Base-by-base conservation (phyloP, 2,888 invertebrate genomes). In the Drosophila subquinaria region DNA sequence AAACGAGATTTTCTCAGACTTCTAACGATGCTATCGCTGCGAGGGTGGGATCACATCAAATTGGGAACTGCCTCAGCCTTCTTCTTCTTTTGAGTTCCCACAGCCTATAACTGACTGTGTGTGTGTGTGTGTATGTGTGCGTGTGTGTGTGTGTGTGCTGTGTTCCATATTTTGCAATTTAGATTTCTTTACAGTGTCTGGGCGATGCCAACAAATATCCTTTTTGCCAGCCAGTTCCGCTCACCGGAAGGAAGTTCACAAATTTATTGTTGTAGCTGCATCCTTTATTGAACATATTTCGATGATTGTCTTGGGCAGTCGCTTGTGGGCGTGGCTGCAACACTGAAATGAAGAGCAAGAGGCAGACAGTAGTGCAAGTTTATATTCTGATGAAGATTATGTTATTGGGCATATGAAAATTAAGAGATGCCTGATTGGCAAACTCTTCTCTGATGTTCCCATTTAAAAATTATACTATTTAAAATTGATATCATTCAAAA, bases 31-130 rank as follows among this genome's bases (percentile, higher is more conserved):
- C 76, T 88, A 89, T 87, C 90, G 71, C 15, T 53, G 75, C 72
- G 90, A 83, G 87, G 87, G 90, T 88, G 87, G 90, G 76, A 79
- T 81, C 83, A 74, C 81, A 88, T 76, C 73, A 89, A 87, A 87
- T 87, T 88, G 90, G 79, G 64, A 75, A 71, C 71, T 51, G 63
- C 81, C 82, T 68, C 40, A 51, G 42, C 48, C 30, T 30, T 36
- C 43, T 40, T 30, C 20, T 50, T 20, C 40, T 40, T 23, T 59
- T 59, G n/a, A 70, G 82, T 82, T 83, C 82, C 78, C 82, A 86
- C 79, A 79, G 69, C n/a, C n/a, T n/a, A n/a, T n/a, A n/a, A n/a
- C n/a, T n/a, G n/a, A n/a, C n/a, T n/a, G n/a, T n/a, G 56, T 52
- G n/a, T 51, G 10, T 11, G 48, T 9, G 4, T 17, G 47, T n/a